Conservation (phyloP, 2,797 vertebrate species). For the Microhierax caerulescens region DNA sequence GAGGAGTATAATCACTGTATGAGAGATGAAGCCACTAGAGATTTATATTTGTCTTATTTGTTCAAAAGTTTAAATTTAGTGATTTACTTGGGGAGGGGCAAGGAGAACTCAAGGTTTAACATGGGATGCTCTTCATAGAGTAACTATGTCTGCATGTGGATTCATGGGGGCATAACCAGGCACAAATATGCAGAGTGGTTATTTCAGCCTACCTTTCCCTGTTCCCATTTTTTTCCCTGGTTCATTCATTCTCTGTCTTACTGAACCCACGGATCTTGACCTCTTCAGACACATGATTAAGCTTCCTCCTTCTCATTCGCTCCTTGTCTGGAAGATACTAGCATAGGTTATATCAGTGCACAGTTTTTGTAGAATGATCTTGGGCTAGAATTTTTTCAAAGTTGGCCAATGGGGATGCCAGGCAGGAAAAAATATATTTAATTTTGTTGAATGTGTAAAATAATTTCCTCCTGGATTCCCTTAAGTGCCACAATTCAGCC, state of each 20-base stretch:
- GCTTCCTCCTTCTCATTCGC: not conserved
- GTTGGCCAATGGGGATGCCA: not conserved
- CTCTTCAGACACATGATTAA: not conserved
- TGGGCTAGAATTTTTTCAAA: not conserved
- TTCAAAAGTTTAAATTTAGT: not conserved
- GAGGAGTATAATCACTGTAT: not conserved
- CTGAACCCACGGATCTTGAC: not conserved
- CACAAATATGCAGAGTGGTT: not conserved
- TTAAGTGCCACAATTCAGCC: not conserved
- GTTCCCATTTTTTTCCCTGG: not conserved
- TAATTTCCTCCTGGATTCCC: not conserved
- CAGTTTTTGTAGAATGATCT: not conserved
- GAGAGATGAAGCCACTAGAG: not conserved
- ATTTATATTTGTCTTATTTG: not conserved
- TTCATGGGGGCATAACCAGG: not conserved
- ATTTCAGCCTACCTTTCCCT: not conserved
- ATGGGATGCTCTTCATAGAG: not conserved
- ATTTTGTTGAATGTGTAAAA: not conserved
- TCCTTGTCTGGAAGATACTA: not conserved
- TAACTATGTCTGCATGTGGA: not conserved
- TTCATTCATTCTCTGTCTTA: not conserved
- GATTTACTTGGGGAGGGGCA: not conserved
- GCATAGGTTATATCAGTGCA: not conserved
- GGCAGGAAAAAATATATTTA: not conserved
- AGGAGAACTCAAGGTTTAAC: not conserved